These are phyloP conservation scores for Podabrus alpinus DNA, from an alignment of 2,888 invertebrate species.

Conservation along the genomic window DNA sequence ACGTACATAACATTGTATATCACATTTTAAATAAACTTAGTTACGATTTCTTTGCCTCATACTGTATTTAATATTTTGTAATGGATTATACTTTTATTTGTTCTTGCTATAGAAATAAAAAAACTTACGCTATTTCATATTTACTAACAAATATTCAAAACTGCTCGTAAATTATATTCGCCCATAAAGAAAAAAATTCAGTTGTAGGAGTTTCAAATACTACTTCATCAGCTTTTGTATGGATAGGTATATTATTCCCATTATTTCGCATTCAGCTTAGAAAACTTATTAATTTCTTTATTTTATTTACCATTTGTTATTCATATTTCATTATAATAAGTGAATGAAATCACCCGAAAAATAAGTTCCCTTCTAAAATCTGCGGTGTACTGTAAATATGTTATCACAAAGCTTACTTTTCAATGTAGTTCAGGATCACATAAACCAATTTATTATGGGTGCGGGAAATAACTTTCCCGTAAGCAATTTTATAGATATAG, in stretches of 20 bases:
- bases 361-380: neutral
- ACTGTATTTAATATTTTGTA: too few relatives aligned
- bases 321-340: neutral
- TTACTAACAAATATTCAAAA: neutral
- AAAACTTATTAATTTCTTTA: neutral
- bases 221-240: neutral
- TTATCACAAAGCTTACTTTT: neutral
- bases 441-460: neutral
- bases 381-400: neutral
- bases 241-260: neutral
- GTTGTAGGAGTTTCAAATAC: neutral
- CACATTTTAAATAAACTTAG: too few relatives aligned
- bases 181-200: neutral
- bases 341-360: neutral
- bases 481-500: neutral
- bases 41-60: too few relatives aligned
- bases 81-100: too few relatives aligned
- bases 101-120: too few relatives aligned
- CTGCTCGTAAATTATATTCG: neutral
- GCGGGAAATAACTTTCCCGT: neutral
- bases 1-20: too few relatives aligned
- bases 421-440: neutral
- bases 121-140: too few relatives aligned
- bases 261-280: neutral
- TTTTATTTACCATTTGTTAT: neutral